A percentile compares a stretch with the other conserved stretches of the same genome.
These are phyloP conservation scores for Callipepla squamata DNA, from an alignment of 2,113 vertebrate genomes.

Conservation along the genomic window DNA sequence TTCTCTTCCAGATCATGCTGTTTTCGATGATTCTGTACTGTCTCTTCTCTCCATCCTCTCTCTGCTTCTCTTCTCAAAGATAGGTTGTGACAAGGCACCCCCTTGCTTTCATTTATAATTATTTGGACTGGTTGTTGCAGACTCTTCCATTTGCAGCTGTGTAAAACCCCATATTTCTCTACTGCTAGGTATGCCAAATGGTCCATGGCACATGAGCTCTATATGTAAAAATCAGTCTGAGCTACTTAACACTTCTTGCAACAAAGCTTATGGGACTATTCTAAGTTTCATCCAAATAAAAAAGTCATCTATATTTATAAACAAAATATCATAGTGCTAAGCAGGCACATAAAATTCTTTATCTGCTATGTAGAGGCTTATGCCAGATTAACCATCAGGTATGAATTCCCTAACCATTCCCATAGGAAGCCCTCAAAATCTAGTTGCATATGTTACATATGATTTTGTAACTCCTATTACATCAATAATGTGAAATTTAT, in stretches of 20 bases:
- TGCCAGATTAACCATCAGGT: background rate
- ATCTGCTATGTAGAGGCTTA: background rate
- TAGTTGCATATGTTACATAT: background rate
- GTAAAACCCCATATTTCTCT: background rate
- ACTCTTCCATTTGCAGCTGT: background rate
- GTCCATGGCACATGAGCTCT: rapidly evolving
- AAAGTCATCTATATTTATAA: background rate
- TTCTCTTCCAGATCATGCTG: background rate
- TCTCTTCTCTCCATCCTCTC: background rate
- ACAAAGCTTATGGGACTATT: background rate
- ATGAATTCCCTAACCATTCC: background rate
- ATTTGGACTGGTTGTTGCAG: background rate
- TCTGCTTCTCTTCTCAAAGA: background rate
- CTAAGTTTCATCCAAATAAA: background rate
- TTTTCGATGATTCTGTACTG: background rate
- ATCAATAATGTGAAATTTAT: background rate
- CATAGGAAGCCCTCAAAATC: background rate
- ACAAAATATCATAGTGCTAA: background rate
- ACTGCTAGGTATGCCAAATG: background rate
- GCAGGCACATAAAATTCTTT: background rate
- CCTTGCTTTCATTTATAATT: background rate
- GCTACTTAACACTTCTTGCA: background rate
- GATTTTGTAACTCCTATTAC: background rate
- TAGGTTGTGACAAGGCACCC: background rate
- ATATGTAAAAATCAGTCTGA: background rate